Percentiles rank a stretch among this genome's conserved stretches.
Evolutionary conservation across 2,888 invertebrate species (phyloP).

Genomic region (Drosophila kambysellisi): DNA sequence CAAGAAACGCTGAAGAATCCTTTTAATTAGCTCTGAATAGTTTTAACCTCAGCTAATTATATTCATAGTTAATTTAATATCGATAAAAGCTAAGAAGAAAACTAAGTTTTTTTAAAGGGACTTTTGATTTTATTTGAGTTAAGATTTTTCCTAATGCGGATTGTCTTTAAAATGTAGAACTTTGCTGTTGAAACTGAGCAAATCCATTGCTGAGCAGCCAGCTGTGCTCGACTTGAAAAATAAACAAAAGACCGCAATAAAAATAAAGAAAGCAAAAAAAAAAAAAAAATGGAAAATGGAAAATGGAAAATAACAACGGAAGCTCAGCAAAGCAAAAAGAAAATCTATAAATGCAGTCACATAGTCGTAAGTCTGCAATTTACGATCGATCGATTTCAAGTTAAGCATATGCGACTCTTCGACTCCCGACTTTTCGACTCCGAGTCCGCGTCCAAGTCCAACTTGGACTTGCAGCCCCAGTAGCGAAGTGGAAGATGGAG

Average conservation of each 20-base stretch:
- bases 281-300: background rate
- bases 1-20: background rate
- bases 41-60: background rate
- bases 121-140: constrained; percentile 1
- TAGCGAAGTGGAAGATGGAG: constrained; percentile 43
- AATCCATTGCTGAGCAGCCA: constrained; percentile 20
- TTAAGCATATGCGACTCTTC: constrained; percentile 74
- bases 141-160: constrained; percentile 4
- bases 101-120: background rate
- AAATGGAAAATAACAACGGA: constrained; percentile 11
- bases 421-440: constrained; percentile 13
- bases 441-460: constrained; percentile 7
- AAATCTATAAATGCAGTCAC: constrained; percentile 62
- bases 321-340: constrained; percentile 18
- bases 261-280: constrained; percentile 10
- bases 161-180: constrained; percentile 30
- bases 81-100: background rate
- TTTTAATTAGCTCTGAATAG: background rate
- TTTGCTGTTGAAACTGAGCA: constrained; percentile 13
- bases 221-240: constrained; percentile 32
- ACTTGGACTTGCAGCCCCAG: constrained; percentile 25
- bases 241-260: constrained; percentile 41
- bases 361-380: constrained; percentile 70
- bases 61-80: background rate
- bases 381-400: constrained; percentile 81